These are phyloP conservation scores for Saguinus imperator DNA, from an alignment of 2,113 vertebrate species.

Conservation along the genomic window DNA sequence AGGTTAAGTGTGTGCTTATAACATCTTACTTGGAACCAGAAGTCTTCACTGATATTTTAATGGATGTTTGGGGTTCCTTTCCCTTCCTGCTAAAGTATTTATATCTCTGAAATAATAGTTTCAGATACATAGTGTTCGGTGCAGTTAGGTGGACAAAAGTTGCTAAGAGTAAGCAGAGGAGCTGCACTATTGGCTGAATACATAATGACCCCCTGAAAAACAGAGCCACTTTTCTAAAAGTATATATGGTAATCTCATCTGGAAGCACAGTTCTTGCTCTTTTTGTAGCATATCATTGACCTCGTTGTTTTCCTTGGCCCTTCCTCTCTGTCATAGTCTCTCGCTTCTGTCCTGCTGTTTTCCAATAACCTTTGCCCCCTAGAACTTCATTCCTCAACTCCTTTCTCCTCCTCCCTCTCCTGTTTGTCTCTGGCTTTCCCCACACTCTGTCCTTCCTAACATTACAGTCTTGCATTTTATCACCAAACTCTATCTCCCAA, in stretches of 20 bases:
- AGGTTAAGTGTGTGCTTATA: not conserved
- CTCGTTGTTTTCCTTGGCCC: constrained; percentile 29
- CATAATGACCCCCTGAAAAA: constrained; percentile 28
- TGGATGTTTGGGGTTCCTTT: constrained; percentile 16
- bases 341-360: constrained; percentile 45
- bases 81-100: not conserved
- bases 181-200: constrained; percentile 20
- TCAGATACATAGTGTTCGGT: constrained; percentile 6
- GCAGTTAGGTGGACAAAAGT: constrained; percentile 22
- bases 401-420: not conserved
- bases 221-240: constrained; percentile 53
- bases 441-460: not conserved
- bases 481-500: constrained; percentile 39
- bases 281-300: constrained; percentile 26
- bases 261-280: constrained; percentile 49
- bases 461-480: constrained; percentile 37
- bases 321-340: constrained; percentile 37
- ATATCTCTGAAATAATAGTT: constrained; percentile 45
- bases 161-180: constrained; percentile 37
- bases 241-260: not conserved
- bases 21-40: constrained; percentile 31
- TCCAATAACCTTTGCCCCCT: constrained; percentile 43
- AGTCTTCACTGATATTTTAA: constrained; percentile 49
- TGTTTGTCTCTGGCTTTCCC: constrained; percentile 43
- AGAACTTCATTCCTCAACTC: constrained; percentile 41